These are phyloP conservation scores for Venustaconcha ellipsiformis DNA, from an alignment of 1,140 invertebrate species.

Conservation along the genomic window DNA sequence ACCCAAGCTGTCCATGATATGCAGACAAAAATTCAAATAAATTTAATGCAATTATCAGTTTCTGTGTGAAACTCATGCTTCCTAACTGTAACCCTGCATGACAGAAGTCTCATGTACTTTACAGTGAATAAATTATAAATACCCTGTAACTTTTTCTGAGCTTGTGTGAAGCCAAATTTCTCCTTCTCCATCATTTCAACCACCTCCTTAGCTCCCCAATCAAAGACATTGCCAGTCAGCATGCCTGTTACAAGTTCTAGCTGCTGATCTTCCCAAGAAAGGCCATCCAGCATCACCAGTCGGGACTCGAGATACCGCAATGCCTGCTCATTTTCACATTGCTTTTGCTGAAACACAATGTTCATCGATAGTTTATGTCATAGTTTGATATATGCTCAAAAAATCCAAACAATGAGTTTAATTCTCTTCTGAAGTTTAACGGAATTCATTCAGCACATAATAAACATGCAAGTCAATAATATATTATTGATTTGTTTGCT, in stretches of 20 bases:
- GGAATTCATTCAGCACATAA: too few species aligned
- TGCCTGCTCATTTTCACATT: slow-evolving; percentile 78
- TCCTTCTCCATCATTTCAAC: slow-evolving; percentile 83
- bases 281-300: slow-evolving; percentile 72
- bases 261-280: slow-evolving; percentile 72
- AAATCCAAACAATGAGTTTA: too few species aligned
- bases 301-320: slow-evolving; percentile 71
- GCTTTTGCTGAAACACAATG: slow-evolving; percentile 74
- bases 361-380: neutral
- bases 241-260: slow-evolving; percentile 75
- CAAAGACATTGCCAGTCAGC: slow-evolving; percentile 92
- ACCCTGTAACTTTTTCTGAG: slow-evolving; percentile 80
- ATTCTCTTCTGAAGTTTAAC: too few species aligned
- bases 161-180: slow-evolving; percentile 85
- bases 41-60: too few species aligned
- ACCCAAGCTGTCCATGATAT: too few species aligned
- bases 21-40: too few species aligned
- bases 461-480: too few species aligned
- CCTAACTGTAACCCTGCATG: too few species aligned
- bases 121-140: slow-evolving; percentile 8
- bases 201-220: slow-evolving; percentile 94
- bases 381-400: too few species aligned
- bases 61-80: too few species aligned
- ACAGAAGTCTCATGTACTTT: too few species aligned
- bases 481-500: too few species aligned